Conservation (phyloP, 2,888 invertebrate species). For the Graphium colonna region DNA sequence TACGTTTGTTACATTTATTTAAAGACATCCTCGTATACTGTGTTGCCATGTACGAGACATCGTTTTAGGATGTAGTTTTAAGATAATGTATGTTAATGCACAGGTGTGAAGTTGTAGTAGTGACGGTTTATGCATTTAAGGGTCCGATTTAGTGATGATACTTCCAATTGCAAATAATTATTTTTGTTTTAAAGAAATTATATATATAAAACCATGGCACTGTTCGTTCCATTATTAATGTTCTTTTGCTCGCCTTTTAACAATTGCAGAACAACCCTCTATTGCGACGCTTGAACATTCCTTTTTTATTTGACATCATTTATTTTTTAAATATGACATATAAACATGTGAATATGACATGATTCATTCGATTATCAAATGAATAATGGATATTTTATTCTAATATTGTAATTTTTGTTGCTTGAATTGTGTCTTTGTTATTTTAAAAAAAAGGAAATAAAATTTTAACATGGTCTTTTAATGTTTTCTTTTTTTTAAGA, state of each 20-base stretch:
- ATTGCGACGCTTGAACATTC: constrained; percentile 35
- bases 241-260: constrained; percentile 21
- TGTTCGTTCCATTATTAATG: constrained; percentile 16
- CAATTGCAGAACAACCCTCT: not conserved
- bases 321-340: too few relatives aligned
- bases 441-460: constrained; percentile 6
- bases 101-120: constrained; percentile 14
- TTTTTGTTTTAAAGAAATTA: not conserved
- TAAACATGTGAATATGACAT: not conserved
- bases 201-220: not conserved
- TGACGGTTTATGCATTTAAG: constrained; percentile 53
- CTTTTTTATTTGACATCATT: constrained; percentile 26
- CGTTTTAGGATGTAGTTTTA: not conserved
- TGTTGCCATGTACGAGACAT: too few relatives aligned
- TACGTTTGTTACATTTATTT: not conserved
- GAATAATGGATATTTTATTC: constrained; percentile 29
- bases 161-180: constrained; percentile 4
- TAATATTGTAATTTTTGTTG: constrained; percentile 54
- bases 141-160: constrained; percentile 22
- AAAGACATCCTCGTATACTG: not conserved
- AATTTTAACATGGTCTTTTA: constrained; percentile 5
- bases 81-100: not conserved
- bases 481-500: constrained; percentile 5
- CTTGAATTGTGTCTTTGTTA: constrained; percentile 33
- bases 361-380: constrained; percentile 17